Conservation (phyloP, 2,797 vertebrate species). For the Capromys pilorides region DNA sequence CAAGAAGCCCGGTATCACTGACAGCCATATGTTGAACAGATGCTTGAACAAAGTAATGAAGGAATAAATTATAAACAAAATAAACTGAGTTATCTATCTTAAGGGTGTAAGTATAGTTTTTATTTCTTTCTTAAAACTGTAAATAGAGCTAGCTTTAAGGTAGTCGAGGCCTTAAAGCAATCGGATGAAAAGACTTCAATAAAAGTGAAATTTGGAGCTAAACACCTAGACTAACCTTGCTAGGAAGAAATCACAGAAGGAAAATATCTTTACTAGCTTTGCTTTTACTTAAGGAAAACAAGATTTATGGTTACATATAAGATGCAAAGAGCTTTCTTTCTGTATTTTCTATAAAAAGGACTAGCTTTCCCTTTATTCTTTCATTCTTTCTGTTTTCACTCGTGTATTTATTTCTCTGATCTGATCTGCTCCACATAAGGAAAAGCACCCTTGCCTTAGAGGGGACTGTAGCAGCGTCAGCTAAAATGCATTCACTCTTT, state of each 20-base stretch:
- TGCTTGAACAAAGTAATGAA: conserved; percentile 50
- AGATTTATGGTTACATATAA: background rate
- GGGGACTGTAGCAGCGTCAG: conserved; percentile 38
- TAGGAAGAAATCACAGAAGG: conserved; percentile 32
- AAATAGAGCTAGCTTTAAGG: background rate
- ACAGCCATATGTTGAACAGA: background rate
- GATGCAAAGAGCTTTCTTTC: background rate
- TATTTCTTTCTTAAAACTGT: conserved; percentile 41
- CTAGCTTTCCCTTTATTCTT: background rate
- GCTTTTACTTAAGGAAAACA: background rate
- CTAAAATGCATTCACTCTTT: conserved; percentile 52
- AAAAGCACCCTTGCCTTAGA: background rate
- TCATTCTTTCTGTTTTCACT: background rate
- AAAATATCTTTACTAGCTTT: conserved; percentile 11
- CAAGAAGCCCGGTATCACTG: background rate
- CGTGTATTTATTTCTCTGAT: background rate
- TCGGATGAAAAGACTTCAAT: conserved; percentile 2
- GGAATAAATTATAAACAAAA: background rate
- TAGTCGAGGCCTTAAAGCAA: background rate
- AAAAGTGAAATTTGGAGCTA: background rate
- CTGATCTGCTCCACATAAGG: background rate
- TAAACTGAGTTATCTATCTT: background rate
- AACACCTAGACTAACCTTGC: conserved; percentile 11
- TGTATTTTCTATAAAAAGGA: background rate
- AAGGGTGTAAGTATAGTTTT: conserved; percentile 26